Evolutionary conservation across 1,140 invertebrate genomes (phyloP), one percentile per base, ranked within the genome.

Genomic region (Drosophila watanabei): DNA sequence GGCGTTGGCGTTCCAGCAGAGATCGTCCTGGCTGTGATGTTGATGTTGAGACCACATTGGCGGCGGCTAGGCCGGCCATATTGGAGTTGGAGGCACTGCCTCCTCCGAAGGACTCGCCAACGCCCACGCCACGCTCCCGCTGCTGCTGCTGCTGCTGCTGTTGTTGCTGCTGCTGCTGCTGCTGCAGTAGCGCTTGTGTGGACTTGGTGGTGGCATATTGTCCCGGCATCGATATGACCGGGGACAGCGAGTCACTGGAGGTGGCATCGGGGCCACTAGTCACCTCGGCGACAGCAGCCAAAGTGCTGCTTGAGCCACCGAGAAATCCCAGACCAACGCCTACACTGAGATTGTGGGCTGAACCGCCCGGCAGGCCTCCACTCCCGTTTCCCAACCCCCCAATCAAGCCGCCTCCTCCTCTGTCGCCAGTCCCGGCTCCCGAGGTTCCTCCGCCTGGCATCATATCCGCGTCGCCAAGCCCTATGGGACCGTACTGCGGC

Each of bases 251-350:
- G n/a, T 80, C 80, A 8, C 64, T 86, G 41, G 78, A 80, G 5
- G 56, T 82, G 20, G 73, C 73, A 11, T 82, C 84, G 8, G 70
- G 61, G 1, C 86, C 86, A 63, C 87, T 90, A 35, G 80, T 85
- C 10, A 82, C 83, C 60, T 91, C 88, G 54, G 78, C 72, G 2
- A 91, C 88, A 54, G 79, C 82, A 30, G 88, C 76, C 39, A 91
- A 52, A 0, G 88, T 78, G 18, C 46, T 49, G 28, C 71, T 76
- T 9, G 88, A 91, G 37, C 77, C 80, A 75, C 73, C 83, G 33
- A 79, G 49, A 16, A 77, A 61, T 5, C 80, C 65, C 39, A 65
- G 49, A 10, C 82, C 76, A n/a, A 72, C 52, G 10, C 33, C 46
- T 10, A 56, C 20, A 9, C 46, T 65, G n/a, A 64, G 30, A 24